phyloP scores from a whole-genome alignment of 2,113 vertebrate species.

The Poecilia latipinna region DNA sequence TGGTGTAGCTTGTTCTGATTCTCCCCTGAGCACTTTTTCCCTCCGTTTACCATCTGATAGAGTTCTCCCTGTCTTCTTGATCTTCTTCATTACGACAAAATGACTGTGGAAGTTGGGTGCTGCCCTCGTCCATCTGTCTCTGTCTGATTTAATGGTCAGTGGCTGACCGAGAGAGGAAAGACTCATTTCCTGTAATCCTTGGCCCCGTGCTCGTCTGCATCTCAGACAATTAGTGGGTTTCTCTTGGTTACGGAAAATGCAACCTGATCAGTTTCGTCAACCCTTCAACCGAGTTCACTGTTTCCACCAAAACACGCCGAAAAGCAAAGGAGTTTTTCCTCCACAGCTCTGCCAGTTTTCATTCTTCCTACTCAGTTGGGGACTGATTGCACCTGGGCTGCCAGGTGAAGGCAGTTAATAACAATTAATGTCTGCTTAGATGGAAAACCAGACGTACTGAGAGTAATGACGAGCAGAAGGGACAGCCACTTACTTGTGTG shows the following conservation, averaged over 20 bases:
- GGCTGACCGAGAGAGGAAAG: slow-evolving; percentile 41
- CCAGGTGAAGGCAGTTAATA: slow-evolving; percentile 51
- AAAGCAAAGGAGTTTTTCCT: not conserved
- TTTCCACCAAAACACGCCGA: not conserved
- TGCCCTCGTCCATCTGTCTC: slow-evolving; percentile 40
- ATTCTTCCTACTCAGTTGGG: slow-evolving; percentile 5
- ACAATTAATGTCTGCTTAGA: slow-evolving; percentile 43
- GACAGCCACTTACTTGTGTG: not conserved
- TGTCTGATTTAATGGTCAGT: slow-evolving; percentile 54
- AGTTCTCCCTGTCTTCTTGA: slow-evolving; percentile 23
- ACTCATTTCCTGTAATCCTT: slow-evolving; percentile 51
- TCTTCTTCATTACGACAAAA: slow-evolving; percentile 39
- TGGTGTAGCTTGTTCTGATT: not conserved
- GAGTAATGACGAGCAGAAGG: slow-evolving; percentile 20
- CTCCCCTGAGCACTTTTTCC: slow-evolving; percentile 20
- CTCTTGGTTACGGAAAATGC: slow-evolving; percentile 32
- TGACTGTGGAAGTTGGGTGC: slow-evolving; percentile 25
- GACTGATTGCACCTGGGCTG: slow-evolving; percentile 43
- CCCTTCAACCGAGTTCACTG: not conserved
- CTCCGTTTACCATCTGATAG: slow-evolving; percentile 12
- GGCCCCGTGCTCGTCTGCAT: slow-evolving; percentile 35
- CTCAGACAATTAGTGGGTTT: slow-evolving; percentile 31
- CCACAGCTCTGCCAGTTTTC: slow-evolving; percentile 19
- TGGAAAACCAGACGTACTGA: slow-evolving; percentile 10
- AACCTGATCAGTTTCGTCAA: slow-evolving; percentile 14